A percentile compares a stretch with the other conserved stretches of the same genome.
Conservation (phyloP, 2,888 invertebrate genomes). For the Mycalesis mineus region DNA sequence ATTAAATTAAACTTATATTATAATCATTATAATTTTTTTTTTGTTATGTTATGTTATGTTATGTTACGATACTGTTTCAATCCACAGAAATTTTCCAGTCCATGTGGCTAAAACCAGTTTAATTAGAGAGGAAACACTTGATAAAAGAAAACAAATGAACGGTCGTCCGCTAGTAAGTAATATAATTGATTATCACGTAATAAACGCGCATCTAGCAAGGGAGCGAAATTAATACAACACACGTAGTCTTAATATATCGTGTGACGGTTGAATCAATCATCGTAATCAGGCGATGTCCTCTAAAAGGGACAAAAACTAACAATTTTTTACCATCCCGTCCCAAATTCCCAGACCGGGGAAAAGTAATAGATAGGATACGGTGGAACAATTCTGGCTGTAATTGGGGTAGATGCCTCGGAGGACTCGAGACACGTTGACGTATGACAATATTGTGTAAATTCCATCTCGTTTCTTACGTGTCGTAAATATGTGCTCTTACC, state of each 20-base stretch:
- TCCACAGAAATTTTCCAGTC: no score
- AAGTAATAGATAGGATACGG: conserved; percentile 65
- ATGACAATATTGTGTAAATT: conserved; percentile 72
- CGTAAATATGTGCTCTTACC: conserved; percentile 5
- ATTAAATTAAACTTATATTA: no score
- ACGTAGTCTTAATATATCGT: conserved; percentile 19
- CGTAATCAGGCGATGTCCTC: conserved; percentile 44
- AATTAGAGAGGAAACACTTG: no score
- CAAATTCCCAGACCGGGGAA: conserved; percentile 55
- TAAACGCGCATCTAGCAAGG: not conserved
- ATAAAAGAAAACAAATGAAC: no score
- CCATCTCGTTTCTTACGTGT: conserved; percentile 38
- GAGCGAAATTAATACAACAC: conserved; percentile 18
- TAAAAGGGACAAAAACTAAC: conserved; percentile 36
- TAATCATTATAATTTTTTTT: no score
- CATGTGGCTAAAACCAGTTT: no score
- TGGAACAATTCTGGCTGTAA: conserved; percentile 68
- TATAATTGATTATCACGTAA: no score
- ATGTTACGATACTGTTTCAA: no score
- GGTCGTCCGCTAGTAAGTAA: no score
- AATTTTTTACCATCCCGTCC: conserved; percentile 54
- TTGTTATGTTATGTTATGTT: no score
- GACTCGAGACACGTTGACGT: conserved; percentile 58
- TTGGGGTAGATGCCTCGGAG: conserved; percentile 65
- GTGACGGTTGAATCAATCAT: conserved; percentile 47